A percentile compares a stretch with the other conserved stretches of the same genome.
Evolutionary conservation across 2,113 vertebrate genomes (phyloP).

Genomic region (Cinclus mexicanus): DNA sequence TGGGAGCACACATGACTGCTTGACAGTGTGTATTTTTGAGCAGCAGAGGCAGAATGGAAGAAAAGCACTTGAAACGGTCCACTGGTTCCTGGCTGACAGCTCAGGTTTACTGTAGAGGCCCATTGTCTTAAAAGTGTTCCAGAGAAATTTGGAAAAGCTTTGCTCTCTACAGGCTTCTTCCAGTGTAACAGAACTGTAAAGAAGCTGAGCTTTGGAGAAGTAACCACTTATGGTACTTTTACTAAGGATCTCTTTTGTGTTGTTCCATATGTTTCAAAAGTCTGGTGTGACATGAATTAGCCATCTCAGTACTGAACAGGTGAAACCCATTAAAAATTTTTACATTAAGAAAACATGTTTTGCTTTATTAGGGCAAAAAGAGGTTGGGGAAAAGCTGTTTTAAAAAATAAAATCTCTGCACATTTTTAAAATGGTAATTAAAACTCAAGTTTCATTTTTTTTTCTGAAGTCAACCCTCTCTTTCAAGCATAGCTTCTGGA

Average conservation of each 20-base stretch:
- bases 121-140: neutral
- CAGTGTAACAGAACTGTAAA: neutral
- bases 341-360: neutral
- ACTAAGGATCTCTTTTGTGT: neutral
- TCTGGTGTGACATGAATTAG: neutral
- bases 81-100: neutral
- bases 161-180: neutral
- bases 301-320: neutral
- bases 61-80: neutral
- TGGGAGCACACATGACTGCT: neutral
- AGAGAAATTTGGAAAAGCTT: slow-evolving; percentile 15
- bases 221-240: neutral
- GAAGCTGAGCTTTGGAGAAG: neutral
- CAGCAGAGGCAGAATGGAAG: neutral
- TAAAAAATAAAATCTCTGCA: neutral
- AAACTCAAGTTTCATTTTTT: neutral
- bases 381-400: neutral
- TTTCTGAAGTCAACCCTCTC: neutral
- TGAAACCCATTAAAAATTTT: neutral
- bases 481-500: neutral
- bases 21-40: neutral
- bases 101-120: neutral
- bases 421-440: neutral
- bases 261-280: neutral
- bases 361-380: neutral